Conservation (phyloP, 2,888 invertebrate species). For the Drosophila neutralis region DNA sequence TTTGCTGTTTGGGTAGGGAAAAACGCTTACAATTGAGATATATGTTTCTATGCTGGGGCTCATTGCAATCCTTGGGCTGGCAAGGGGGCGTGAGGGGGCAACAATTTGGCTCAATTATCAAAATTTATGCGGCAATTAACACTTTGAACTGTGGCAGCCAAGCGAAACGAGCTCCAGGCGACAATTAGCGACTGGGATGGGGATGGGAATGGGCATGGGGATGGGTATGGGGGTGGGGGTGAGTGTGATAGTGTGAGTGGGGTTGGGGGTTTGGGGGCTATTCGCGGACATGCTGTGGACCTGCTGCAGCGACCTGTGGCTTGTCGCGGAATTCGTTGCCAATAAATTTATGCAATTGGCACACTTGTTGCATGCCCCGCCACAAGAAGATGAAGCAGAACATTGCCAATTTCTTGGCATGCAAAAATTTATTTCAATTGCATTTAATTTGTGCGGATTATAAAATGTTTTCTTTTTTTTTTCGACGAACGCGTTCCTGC, state of each 20-base stretch:
- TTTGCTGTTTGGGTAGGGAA: background rate
- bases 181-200: conserved; percentile 5
- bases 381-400: conserved; percentile 12
- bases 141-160: conserved; percentile 68
- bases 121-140: conserved; percentile 76
- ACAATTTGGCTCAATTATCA: conserved; percentile 66
- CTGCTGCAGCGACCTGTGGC: conserved; percentile 37
- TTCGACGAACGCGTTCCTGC: conserved; percentile 29
- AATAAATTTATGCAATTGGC: conserved; percentile 78
- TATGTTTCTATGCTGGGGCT: background rate
- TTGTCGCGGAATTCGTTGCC: conserved; percentile 63
- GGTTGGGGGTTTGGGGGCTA: background rate
- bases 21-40: background rate
- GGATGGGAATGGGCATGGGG: background rate
- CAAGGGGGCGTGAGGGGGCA: background rate
- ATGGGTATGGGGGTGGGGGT: background rate
- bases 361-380: conserved; percentile 70
- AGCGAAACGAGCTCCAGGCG: conserved; percentile 28
- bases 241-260: background rate
- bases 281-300: conserved; percentile 14
- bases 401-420: conserved; percentile 64
- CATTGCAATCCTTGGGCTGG: conserved; percentile 24
- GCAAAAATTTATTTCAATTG: conserved; percentile 77
- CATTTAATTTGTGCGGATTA: conserved; percentile 77
- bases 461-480: conserved; percentile 39